Base-by-base conservation (phyloP, 2,113 vertebrate species). In the Hemichromis elongatus region DNA sequence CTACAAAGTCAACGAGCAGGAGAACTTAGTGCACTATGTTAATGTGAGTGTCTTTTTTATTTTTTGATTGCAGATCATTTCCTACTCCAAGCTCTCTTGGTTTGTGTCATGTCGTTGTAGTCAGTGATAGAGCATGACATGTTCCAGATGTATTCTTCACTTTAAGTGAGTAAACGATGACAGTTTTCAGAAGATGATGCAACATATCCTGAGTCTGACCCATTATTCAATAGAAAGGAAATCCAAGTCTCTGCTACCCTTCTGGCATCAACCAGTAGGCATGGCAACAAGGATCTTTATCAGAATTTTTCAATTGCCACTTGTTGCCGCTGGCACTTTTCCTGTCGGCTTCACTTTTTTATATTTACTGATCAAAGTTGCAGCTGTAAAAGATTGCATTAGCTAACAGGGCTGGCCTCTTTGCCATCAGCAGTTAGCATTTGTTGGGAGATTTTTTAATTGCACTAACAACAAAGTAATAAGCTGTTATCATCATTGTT, bases 1-100 rank as follows among this genome's bases (percentile, higher is more conserved):
- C 0, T 99, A 99, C 93, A 99, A 98, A 96, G 97, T 99, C 92
- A 99, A 99, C 52, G 98, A 99, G 94, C 88, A 96, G 59, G 97
- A 99, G 85, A 94, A 77, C 80, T 95, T 98, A 82, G 90, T 99
- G 85, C 97, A 99, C 86, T 96, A 98, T 79, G 96, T 97, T 80
- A 98, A 98, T 83, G 99, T 99, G 96, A 97, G 96, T 93, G 7
- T 79, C 9, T 12, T 61, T 11, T 30, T 45, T 61, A 4, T 61
- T 12, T 12, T 9, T 8, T 40, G 59, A 12, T 30, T 40, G 61
- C 0, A 42, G 35, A 24, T 16, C 1, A 12, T 33, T 24, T 63
- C 37, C 28, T 24, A 40, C 30, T 81, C 30, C 13, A 19, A 30
- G 33, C 21, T 5, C 0, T 66, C 59, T 26, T 2, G 19, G 40